Evolutionary conservation across 2,797 vertebrate species (phyloP).

Genomic region (Adelosebastes latens): DNA sequence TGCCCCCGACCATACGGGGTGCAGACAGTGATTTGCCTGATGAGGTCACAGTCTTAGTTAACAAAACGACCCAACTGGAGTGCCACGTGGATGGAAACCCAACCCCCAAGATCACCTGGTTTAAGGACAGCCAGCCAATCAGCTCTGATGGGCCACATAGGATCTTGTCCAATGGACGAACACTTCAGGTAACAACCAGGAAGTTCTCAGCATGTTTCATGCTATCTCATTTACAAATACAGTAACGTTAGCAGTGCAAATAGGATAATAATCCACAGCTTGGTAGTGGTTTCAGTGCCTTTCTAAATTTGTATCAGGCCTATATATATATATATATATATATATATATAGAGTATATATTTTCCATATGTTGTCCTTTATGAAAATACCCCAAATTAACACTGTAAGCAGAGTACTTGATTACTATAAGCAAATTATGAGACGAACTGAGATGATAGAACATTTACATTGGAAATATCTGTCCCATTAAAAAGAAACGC

Average conservation of each 20-base stretch:
- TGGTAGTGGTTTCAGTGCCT: no score
- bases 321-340: no score
- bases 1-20: conserved; percentile 90
- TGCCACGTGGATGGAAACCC: conserved; percentile 90
- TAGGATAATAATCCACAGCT: no score
- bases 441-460: neutral
- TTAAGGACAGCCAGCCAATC: conserved; percentile 87
- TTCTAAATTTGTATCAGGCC: no score
- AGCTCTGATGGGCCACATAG: conserved; percentile 72
- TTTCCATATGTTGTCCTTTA: no score
- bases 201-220: neutral
- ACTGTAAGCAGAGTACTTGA: no score
- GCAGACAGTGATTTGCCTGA: conserved; percentile 81
- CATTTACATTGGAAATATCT: neutral
- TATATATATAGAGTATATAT: no score
- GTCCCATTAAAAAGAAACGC: neutral
- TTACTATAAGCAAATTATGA: no score
- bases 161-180: conserved; percentile 86
- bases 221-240: no score
- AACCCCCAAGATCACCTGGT: conserved; percentile 89
- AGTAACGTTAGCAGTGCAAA: no score
- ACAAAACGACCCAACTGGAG: conserved; percentile 84
- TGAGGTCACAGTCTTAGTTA: conserved; percentile 89
- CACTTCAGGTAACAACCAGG: conserved; percentile 85
- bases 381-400: no score